A percentile compares a stretch with the other conserved stretches of the same genome.
Evolutionary conservation across 2,113 vertebrate species (phyloP).

Genomic region (Trinectes maculatus): DNA sequence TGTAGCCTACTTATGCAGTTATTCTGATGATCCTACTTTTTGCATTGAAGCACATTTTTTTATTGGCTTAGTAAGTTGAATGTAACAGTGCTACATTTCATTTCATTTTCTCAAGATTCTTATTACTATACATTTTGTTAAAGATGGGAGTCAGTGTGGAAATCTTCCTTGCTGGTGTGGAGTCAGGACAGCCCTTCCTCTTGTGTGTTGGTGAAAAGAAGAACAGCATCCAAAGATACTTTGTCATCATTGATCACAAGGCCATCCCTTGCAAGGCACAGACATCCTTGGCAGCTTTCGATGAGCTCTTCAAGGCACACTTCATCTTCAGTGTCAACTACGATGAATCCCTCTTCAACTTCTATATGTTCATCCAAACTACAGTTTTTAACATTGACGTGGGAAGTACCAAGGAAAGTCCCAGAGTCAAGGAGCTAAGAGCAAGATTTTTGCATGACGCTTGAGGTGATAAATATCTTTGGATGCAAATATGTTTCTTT

Average conservation of each 20-base stretch:
- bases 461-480: constrained; percentile 16
- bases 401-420: constrained; percentile 18
- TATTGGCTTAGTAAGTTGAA: too few species aligned
- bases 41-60: too few species aligned
- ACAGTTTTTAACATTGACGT: constrained; percentile 18
- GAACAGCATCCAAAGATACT: constrained; percentile 23
- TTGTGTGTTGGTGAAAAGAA: too few species aligned
- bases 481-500: too few species aligned
- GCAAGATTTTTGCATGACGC: not conserved
- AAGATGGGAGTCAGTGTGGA: too few species aligned
- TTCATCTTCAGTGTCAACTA: constrained; percentile 17
- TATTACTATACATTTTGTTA: too few species aligned
- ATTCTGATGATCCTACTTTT: too few species aligned
- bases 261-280: constrained; percentile 22
- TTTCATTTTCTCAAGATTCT: too few species aligned
- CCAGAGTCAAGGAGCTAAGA: constrained; percentile 14
- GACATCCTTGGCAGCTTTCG: constrained; percentile 15
- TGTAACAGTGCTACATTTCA: too few species aligned
- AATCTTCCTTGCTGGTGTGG: too few species aligned
- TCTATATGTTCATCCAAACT: constrained; percentile 31
- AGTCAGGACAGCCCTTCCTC: too few species aligned
- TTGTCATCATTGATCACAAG: constrained; percentile 9
- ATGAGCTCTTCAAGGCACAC: constrained; percentile 33
- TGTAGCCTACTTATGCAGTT: too few species aligned
- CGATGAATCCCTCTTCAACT: constrained; percentile 4